phyloP scores from a whole-genome alignment of 2,113 vertebrate species.

The Perca schrenkii region DNA sequence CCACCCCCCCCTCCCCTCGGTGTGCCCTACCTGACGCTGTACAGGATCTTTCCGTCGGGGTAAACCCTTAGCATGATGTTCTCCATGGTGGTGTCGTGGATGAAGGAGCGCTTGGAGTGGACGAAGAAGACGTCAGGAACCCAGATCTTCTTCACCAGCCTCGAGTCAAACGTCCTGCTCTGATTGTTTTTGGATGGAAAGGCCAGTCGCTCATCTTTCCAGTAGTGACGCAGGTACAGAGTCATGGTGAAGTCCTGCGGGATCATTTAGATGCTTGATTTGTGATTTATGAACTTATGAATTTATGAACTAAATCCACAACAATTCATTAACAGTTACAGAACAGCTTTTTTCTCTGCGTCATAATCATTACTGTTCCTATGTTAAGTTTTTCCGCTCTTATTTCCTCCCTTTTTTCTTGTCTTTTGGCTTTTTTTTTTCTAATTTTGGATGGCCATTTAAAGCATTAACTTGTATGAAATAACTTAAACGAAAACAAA shows the following conservation, averaged over 20 bases:
- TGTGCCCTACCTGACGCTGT: slow-evolving; percentile 88
- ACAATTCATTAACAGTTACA: too few relatives aligned
- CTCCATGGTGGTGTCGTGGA: slow-evolving; percentile 93
- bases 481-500: too few relatives aligned
- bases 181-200: slow-evolving; percentile 91
- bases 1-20: too few relatives aligned
- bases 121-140: slow-evolving; percentile 95
- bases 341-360: too few relatives aligned
- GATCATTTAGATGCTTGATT: too few relatives aligned
- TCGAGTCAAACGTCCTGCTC: slow-evolving; percentile 93
- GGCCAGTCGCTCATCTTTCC: slow-evolving; percentile 94
- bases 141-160: slow-evolving; percentile 95
- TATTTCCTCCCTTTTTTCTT: too few relatives aligned
- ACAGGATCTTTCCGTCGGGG: slow-evolving; percentile 92
- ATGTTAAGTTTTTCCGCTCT: too few relatives aligned
- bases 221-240: slow-evolving; percentile 95
- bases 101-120: slow-evolving; percentile 94
- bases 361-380: too few relatives aligned
- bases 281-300: neutral
- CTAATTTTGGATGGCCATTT: too few relatives aligned
- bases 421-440: too few relatives aligned
- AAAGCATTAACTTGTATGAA: too few relatives aligned
- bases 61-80: slow-evolving; percentile 93
- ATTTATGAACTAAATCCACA: too few relatives aligned
- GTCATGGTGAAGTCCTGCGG: slow-evolving; percentile 95